phyloP scores from a whole-genome alignment of 2,113 vertebrate species.

The Pyrgilauda ruficollis region DNA sequence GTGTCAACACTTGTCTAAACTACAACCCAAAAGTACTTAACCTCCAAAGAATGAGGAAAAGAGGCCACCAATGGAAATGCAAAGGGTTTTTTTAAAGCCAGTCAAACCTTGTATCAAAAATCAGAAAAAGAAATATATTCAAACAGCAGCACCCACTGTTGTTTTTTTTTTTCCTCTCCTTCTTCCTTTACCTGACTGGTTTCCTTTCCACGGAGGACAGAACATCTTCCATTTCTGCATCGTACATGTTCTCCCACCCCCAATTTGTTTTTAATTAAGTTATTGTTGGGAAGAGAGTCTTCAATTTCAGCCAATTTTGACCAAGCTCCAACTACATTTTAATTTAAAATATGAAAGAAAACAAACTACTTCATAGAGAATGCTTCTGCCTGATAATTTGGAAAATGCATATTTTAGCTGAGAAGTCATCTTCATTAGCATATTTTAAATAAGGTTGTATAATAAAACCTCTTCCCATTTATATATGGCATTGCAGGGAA shows the following conservation, averaged over 20 bases:
- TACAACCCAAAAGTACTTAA: background rate
- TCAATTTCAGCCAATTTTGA: conserved; percentile 27
- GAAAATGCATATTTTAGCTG: background rate
- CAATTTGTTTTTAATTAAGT: conserved; percentile 8
- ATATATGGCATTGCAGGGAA: background rate
- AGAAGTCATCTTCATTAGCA: conserved; percentile 10
- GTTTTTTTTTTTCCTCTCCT: background rate
- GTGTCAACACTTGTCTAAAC: background rate
- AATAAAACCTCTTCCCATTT: background rate
- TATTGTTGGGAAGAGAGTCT: background rate
- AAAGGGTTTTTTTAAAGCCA: background rate
- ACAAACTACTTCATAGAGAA: background rate
- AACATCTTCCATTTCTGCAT: background rate
- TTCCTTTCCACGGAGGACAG: background rate
- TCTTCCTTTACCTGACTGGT: background rate
- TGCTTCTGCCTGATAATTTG: background rate
- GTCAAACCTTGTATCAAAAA: background rate
- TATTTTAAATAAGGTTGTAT: background rate
- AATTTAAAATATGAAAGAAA: conserved; percentile 45
- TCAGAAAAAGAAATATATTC: background rate
- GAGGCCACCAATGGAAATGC: background rate
- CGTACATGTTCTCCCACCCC: background rate
- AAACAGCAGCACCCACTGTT: background rate
- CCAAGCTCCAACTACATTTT: conserved; percentile 16
- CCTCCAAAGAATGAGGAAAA: background rate